Base-by-base conservation (phyloP, 2,113 vertebrate genomes). In the Megatriorchis doriae region DNA sequence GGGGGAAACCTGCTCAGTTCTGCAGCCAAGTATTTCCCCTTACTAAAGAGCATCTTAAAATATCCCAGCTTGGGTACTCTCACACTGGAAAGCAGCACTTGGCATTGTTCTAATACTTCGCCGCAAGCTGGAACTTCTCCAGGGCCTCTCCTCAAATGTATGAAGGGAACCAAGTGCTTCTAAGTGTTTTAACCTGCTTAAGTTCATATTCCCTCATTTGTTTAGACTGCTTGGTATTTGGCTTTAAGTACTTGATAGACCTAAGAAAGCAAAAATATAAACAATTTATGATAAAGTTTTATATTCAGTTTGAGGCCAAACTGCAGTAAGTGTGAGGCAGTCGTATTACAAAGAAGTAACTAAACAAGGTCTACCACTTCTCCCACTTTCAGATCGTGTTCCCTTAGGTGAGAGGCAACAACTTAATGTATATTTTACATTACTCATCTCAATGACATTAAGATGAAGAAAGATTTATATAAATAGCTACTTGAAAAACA, bases 81-180 rank as follows among this genome's bases (percentile, higher is more conserved):
- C 86, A 55, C 5, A 31, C 23, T 67, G 94, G 93, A 95, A 84
- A 90, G 96, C 70, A 82, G 96, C 29, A 91, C 90, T 96, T 83
- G 68, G 90, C 78, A 67, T 75, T 86, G 92, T 48, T 40, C 72
- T 66, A 94, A n/a, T 26, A 74, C 75, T 47, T 29, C 16, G 71
- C 94, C 82, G 78, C 45, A 88, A 80, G 86, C 77, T 97, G 94
- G 93, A 98, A 90, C 92, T 62, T 79, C 86, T 97, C 96, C 90
- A 97, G 94, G 74, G 74, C 45, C 73, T 90, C 94, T 88, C 68
- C 80, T 48, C 74, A 52, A 38, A 36, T 21, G 13, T 16, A 72
- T 34, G 65, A 88, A 12, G 78, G 81, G 88, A 88, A 53, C 52
- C 4, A 18, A 66, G 79, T 20, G 77, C 75, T 83, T 53, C 34